Conservation (phyloP, 2,888 invertebrate genomes). For the Synergus umbraculus region DNA sequence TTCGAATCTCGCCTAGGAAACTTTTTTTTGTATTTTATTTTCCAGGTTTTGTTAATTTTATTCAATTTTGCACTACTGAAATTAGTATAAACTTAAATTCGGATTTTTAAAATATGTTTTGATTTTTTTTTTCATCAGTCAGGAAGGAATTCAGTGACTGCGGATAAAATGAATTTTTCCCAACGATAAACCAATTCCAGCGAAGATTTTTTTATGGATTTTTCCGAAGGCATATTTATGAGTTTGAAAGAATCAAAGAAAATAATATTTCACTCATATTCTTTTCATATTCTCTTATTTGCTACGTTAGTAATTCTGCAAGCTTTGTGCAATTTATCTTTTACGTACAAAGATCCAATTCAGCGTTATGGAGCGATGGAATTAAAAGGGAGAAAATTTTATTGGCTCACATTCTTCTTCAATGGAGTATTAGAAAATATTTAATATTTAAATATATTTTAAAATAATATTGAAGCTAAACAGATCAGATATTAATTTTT, state of each 20-base stretch:
- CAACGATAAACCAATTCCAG: background rate
- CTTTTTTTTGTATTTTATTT: background rate
- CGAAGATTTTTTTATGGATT: too few relatives aligned
- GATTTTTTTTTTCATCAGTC: background rate
- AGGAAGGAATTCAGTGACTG: background rate
- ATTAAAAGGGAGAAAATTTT: background rate
- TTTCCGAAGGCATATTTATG: background rate
- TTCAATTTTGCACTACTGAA: background rate
- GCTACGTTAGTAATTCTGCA: slow-evolving; percentile 3
- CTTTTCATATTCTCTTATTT: background rate
- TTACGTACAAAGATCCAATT: background rate
- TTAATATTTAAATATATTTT: too few relatives aligned
- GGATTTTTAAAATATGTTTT: background rate
- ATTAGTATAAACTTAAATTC: too few relatives aligned
- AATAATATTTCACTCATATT: too few relatives aligned
- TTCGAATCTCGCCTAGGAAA: background rate
- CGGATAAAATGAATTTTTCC: background rate
- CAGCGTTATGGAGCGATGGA: background rate
- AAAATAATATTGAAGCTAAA: too few relatives aligned
- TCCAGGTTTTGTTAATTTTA: background rate
- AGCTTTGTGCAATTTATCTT: slow-evolving; percentile 7
- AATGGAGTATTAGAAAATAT: too few relatives aligned
- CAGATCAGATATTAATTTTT: too few relatives aligned
- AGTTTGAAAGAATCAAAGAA: background rate
- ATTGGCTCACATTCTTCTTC: too few relatives aligned